Evolutionary conservation across 1,140 invertebrate species (phyloP).

Genomic region (Whitmania pigra): DNA sequence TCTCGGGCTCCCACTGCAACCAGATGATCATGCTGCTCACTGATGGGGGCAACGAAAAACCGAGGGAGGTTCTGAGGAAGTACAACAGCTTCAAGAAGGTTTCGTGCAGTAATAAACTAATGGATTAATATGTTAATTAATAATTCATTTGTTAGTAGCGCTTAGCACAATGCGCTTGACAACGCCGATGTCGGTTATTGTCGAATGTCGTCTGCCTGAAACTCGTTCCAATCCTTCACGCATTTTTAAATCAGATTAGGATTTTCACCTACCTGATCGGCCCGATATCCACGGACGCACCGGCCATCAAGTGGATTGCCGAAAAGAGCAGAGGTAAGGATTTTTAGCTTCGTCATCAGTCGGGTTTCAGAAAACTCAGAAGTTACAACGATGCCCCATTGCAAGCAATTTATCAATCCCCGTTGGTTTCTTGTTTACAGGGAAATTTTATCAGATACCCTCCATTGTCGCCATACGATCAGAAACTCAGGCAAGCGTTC

Average conservation of each 20-base stretch:
- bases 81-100: conserved; percentile 33
- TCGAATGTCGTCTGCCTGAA: too few species aligned
- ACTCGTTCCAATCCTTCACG: too few species aligned
- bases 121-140: too few species aligned
- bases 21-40: conserved; percentile 41
- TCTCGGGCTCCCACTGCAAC: conserved; percentile 37
- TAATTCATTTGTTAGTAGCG: too few species aligned
- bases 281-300: conserved; percentile 75
- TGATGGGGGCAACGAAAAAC: conserved; percentile 39
- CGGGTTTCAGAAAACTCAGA: background rate
- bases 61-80: conserved; percentile 34
- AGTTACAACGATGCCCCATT: background rate
- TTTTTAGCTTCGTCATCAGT: background rate
- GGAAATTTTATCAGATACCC: conserved; percentile 45
- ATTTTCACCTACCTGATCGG: conserved; percentile 97
- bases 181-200: too few species aligned
- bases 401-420: background rate
- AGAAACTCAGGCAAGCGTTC: conserved; percentile 43
- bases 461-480: conserved; percentile 46
- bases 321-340: conserved; percentile 77
- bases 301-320: conserved; percentile 90
- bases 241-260: conserved; percentile 53
- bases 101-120: background rate
- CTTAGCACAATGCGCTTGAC: too few species aligned
- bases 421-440: conserved; percentile 29